Percentiles rank a stretch among this genome's conserved stretches.
Evolutionary conservation across 1,140 invertebrate species (phyloP).

Genomic region (Drosophila nigromelanica): DNA sequence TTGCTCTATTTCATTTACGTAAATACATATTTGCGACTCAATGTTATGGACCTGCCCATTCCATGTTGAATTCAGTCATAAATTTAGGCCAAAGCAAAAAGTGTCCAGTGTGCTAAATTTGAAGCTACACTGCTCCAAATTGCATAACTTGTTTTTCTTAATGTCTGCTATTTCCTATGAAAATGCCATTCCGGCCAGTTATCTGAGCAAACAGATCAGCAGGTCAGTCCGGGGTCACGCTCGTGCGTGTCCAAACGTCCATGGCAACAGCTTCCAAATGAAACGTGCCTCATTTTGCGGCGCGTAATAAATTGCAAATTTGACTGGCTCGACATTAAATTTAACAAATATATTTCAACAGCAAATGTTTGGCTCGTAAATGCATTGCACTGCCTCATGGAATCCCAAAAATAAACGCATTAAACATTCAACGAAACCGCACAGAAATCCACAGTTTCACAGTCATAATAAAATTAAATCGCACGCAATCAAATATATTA

Average conservation of each 20-base stretch:
- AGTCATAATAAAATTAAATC: constrained; percentile 59
- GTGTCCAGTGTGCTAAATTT: constrained; percentile 23
- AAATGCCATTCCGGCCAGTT: constrained; percentile 56
- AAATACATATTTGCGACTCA: constrained; percentile 10
- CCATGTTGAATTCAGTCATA: constrained; percentile 26
- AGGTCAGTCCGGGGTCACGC: constrained; percentile 12
- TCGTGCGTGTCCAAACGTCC: constrained; percentile 29
- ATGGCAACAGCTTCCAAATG: constrained; percentile 3
- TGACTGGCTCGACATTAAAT: constrained; percentile 34
- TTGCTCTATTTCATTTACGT: neutral
- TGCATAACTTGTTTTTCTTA: constrained; percentile 59
- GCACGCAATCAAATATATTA: constrained; percentile 37
- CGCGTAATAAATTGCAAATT: constrained; percentile 30
- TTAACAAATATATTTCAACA: constrained; percentile 37
- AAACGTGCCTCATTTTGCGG: constrained; percentile 50
- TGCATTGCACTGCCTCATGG: constrained; percentile 7
- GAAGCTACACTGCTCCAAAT: constrained; percentile 17
- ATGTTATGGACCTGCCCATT: constrained; percentile 25
- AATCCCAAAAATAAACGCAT: constrained; percentile 32
- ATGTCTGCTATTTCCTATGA: constrained; percentile 43
- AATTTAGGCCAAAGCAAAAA: constrained; percentile 36
- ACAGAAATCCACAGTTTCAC: constrained; percentile 13
- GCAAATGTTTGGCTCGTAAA: constrained; percentile 7
- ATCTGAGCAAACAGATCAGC: constrained; percentile 46
- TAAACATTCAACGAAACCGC: constrained; percentile 18